These are phyloP conservation scores for Uropsilus gracilis DNA, from an alignment of 2,113 vertebrate genomes.

Conservation along the genomic window DNA sequence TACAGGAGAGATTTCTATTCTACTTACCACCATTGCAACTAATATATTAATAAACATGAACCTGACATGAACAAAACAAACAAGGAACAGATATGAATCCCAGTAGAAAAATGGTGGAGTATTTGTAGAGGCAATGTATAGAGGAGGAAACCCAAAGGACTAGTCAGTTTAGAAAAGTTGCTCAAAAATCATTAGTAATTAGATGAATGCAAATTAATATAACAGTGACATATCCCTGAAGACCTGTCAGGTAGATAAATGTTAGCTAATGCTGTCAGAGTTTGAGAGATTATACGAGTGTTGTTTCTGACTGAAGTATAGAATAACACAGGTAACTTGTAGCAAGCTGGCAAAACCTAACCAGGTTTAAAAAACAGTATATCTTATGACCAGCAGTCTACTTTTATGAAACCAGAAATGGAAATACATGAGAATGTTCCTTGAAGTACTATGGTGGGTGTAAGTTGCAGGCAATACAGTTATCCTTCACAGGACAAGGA, in stretches of 20 bases:
- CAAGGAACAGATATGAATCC: not conserved
- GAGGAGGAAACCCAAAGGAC: not conserved
- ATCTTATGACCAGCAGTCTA: not conserved
- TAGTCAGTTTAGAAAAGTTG: not conserved
- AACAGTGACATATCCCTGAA: not conserved
- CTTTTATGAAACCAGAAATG: not conserved
- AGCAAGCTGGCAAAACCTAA: not conserved
- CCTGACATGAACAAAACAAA: not conserved
- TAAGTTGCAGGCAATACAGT: not conserved
- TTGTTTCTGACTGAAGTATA: not conserved
- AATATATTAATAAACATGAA: not conserved
- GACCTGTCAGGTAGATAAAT: not conserved
- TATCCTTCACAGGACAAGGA: not conserved
- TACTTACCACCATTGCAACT: not conserved
- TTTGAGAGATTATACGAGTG: too few relatives aligned
- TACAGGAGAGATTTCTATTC: constrained; percentile 28
- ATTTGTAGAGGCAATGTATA: not conserved
- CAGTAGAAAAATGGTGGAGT: not conserved
- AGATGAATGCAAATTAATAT: constrained; percentile 55
- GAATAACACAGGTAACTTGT: not conserved
- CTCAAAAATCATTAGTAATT: constrained; percentile 42
- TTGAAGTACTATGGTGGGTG: not conserved
- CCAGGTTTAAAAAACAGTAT: not conserved
- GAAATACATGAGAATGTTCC: not conserved
- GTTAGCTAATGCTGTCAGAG: not conserved